These are phyloP conservation scores for Iphiclides podalirius DNA, from an alignment of 2,888 invertebrate species.

Conservation along the genomic window DNA sequence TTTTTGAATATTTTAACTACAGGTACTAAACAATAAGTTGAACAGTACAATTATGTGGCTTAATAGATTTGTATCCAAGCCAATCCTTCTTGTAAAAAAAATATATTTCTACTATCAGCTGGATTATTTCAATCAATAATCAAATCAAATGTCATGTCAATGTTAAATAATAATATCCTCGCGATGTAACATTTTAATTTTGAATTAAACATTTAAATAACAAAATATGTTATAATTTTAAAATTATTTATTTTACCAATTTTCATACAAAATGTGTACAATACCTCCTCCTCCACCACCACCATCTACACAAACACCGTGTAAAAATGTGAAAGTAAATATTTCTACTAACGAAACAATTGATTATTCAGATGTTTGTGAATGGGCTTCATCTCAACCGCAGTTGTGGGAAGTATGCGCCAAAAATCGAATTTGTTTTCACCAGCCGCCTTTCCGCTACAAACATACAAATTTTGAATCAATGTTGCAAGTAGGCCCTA, in stretches of 20 bases:
- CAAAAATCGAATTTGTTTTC: constrained; percentile 73
- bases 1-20: too few relatives aligned
- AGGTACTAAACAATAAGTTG: too few relatives aligned
- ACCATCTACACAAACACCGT: constrained; percentile 22
- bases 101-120: too few relatives aligned
- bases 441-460: constrained; percentile 69
- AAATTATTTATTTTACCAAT: background rate
- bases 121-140: too few relatives aligned
- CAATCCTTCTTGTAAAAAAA: too few relatives aligned
- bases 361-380: constrained; percentile 57
- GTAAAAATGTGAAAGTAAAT: constrained; percentile 26
- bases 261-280: constrained; percentile 50
- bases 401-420: constrained; percentile 81
- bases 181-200: too few relatives aligned
- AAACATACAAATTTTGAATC: constrained; percentile 62
- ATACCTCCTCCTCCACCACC: constrained; percentile 51
- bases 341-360: constrained; percentile 28
- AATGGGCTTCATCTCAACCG: constrained; percentile 79
- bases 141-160: too few relatives aligned
- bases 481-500: constrained; percentile 82
- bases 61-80: too few relatives aligned
- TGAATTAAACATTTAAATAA: too few relatives aligned
- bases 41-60: too few relatives aligned
- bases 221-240: too few relatives aligned
- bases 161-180: too few relatives aligned